Conservation (phyloP, 2,113 vertebrate genomes). For the Platichthys stellatus region DNA sequence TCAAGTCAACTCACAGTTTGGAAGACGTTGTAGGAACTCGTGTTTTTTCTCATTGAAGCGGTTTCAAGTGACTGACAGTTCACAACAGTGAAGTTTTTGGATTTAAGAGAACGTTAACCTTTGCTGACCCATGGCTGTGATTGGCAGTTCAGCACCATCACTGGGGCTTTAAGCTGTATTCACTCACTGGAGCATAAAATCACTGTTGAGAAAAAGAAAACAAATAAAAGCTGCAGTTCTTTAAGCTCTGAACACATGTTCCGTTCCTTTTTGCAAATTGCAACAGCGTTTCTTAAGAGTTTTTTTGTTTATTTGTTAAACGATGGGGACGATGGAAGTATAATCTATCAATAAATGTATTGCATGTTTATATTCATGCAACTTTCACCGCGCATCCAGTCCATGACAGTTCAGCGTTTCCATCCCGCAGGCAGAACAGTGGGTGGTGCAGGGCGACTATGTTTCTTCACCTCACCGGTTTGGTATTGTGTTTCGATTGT, state of each 20-base stretch:
- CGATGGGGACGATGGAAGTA: no score
- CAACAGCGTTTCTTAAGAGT: neutral
- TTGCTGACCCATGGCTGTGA: neutral
- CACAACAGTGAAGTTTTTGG: neutral
- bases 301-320: neutral
- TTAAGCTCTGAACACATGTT: neutral
- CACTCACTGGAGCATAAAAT: slow-evolving; percentile 19
- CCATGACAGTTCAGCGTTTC: neutral
- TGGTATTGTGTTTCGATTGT: slow-evolving; percentile 33
- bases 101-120: slow-evolving; percentile 17
- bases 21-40: neutral
- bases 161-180: slow-evolving; percentile 14
- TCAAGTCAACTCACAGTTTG: neutral
- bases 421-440: slow-evolving; percentile 8
- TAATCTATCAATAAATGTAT: slow-evolving; percentile 11
- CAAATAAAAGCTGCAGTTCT: neutral
- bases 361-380: slow-evolving; percentile 49
- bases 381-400: neutral
- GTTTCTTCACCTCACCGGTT: neutral
- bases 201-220: slow-evolving; percentile 4
- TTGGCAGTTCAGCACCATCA: neutral
- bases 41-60: neutral
- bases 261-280: neutral
- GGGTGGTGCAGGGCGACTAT: neutral
- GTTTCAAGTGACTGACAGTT: neutral